Conservation (phyloP, 2,113 vertebrate genomes). For the Siniperca knerii region DNA sequence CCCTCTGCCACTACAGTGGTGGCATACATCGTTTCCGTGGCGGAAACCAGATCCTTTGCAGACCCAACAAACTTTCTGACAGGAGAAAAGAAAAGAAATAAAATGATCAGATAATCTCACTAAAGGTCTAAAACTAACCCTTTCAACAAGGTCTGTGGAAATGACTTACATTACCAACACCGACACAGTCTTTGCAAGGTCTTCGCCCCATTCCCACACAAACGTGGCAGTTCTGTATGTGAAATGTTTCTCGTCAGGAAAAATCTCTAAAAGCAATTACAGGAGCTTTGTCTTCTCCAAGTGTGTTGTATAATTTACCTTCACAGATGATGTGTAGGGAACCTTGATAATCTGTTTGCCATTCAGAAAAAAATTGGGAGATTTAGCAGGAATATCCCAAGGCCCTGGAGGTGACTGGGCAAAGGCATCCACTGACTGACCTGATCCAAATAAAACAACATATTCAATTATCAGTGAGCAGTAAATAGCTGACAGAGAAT, state of each 20-base stretch:
- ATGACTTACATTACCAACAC: slow-evolving; percentile 82
- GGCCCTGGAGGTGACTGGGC: slow-evolving; percentile 77
- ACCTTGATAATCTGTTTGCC: slow-evolving; percentile 74
- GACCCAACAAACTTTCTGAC: slow-evolving; percentile 84
- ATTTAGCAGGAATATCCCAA: slow-evolving; percentile 79
- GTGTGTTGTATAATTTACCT: slow-evolving; percentile 69
- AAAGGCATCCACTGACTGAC: slow-evolving; percentile 77
- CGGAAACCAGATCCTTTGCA: slow-evolving; percentile 82
- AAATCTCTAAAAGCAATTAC: neutral
- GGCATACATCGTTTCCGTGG: slow-evolving; percentile 68
- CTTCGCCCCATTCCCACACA: slow-evolving; percentile 81
- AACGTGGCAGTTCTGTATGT: slow-evolving; percentile 78
- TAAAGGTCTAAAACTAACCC: neutral
- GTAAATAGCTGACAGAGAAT: neutral
- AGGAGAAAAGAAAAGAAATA: slow-evolving; percentile 17
- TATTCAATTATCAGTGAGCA: neutral
- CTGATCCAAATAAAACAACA: slow-evolving; percentile 67
- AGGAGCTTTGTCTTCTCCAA: neutral
- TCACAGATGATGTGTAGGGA: slow-evolving; percentile 83
- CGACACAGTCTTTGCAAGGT: slow-evolving; percentile 81
- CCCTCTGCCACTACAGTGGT: slow-evolving; percentile 80
- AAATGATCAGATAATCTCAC: neutral
- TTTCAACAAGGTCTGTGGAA: neutral
- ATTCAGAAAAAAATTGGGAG: slow-evolving; percentile 78
- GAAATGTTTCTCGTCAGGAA: slow-evolving; percentile 23